A percentile compares a stretch with the other conserved stretches of the same genome.
Evolutionary conservation across 1,140 invertebrate species (phyloP).

Genomic region (Listronotus bonariensis): DNA sequence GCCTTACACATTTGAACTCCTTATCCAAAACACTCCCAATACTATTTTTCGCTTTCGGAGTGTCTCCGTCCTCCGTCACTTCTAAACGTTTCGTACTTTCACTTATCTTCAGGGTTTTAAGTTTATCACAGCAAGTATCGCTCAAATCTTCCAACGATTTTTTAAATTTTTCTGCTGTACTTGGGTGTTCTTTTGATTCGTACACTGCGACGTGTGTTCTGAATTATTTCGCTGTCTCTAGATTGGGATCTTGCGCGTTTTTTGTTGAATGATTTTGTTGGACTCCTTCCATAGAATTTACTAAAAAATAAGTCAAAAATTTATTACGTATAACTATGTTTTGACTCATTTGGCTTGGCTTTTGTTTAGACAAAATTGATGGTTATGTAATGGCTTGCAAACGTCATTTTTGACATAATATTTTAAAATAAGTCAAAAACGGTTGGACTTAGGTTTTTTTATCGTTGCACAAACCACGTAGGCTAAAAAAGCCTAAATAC

Average conservation of each 20-base stretch:
- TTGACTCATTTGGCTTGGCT: too few species aligned
- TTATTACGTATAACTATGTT: too few species aligned
- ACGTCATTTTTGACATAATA: too few species aligned
- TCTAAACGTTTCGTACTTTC: neutral
- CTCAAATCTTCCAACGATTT: conserved; percentile 31
- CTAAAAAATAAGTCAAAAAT: conserved; percentile 19
- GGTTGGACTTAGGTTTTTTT: too few species aligned
- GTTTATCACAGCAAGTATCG: conserved; percentile 25
- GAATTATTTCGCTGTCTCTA: conserved; percentile 9
- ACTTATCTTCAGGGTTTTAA: conserved; percentile 23
- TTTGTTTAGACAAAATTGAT: too few species aligned
- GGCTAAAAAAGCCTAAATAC: too few species aligned
- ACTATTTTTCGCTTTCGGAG: neutral
- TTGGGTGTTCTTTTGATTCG: conserved; percentile 30
- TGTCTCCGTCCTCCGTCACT: neutral
- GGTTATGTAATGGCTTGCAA: too few species aligned
- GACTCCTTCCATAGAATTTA: conserved; percentile 33
- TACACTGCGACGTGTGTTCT: conserved; percentile 13
- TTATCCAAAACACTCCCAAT: conserved; percentile 33
- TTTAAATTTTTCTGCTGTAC: conserved; percentile 14
- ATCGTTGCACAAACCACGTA: too few species aligned
- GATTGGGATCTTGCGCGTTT: conserved; percentile 38
- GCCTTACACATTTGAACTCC: conserved; percentile 56
- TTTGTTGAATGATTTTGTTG: conserved; percentile 26
- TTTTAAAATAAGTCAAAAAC: too few species aligned